Percentiles rank a stretch among this genome's conserved stretches.
These are phyloP conservation scores for Notospermus geniculatus DNA, from an alignment of 1,140 invertebrate genomes.

Conservation along the genomic window DNA sequence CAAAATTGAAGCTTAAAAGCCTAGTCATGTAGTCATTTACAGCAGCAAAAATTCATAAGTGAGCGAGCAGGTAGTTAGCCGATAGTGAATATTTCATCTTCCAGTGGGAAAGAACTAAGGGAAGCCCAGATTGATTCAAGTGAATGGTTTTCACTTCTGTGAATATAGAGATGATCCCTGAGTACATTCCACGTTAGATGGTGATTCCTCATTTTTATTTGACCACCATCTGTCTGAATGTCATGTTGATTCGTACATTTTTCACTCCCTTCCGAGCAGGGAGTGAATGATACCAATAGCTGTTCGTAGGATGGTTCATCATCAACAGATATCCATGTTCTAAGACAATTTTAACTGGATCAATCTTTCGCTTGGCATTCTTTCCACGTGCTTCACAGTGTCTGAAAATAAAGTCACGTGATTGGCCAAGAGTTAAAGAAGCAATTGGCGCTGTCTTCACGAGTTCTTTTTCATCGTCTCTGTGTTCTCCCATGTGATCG, in stretches of 20 bases:
- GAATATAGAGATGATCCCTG: too few relatives aligned
- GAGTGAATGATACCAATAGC: constrained; percentile 70
- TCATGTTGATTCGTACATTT: constrained; percentile 66
- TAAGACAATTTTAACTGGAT: constrained; percentile 63
- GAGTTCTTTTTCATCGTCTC: constrained; percentile 70
- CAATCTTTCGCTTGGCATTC: constrained; percentile 31
- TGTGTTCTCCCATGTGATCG: constrained; percentile 72
- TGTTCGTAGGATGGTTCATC: constrained; percentile 74
- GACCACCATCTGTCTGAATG: constrained; percentile 59
- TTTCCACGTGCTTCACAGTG: constrained; percentile 61
- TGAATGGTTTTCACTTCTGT: too few relatives aligned
- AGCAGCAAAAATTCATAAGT: too few relatives aligned
- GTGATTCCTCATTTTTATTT: background rate
- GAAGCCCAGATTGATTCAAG: too few relatives aligned
- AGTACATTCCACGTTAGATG: too few relatives aligned
- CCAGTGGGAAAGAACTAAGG: too few relatives aligned
- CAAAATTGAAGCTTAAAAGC: too few relatives aligned
- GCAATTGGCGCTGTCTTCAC: constrained; percentile 65
- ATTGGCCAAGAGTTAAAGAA: constrained; percentile 68
- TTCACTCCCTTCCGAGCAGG: constrained; percentile 62
- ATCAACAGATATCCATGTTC: constrained; percentile 67
- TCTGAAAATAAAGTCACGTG: constrained; percentile 66
- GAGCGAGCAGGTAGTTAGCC: too few relatives aligned
- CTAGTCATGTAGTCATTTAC: too few relatives aligned
- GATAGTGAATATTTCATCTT: too few relatives aligned